Base-by-base conservation (phyloP, 64 coral and sea anemone genomes). In the Montipora sp. region DNA sequence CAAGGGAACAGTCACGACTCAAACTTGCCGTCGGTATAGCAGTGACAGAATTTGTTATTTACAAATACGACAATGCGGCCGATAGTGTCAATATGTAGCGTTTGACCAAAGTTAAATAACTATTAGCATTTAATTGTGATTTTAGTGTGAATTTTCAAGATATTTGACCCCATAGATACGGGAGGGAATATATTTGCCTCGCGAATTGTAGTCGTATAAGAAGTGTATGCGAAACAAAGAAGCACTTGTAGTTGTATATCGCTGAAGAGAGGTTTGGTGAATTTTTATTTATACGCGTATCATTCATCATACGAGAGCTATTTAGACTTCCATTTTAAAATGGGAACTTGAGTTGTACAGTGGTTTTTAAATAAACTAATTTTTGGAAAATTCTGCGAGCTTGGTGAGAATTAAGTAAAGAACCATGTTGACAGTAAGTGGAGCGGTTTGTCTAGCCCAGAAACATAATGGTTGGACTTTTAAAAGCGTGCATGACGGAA, bases 1-100 rank as follows among this genome's bases (percentile, higher is more conserved):
- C 90, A 92, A 71, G 90, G 94, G 2, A 81, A 90, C 49, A 77
- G 85, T 21, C 94, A 92, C 7, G 94, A 95, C 71, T 95, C 94
- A 66, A 95, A 95, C 76, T 90, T 95, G 5, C 94, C 94, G 65
- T 95, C 94, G 45, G 94, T 95, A 63, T 95, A 20, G 83, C 20
- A 27, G 47, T n/a, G 14, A 48, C 53, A 5, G 14, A 45, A 72
- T 70, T n/a, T 57, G 12, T 71, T 87, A 51, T n/a, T 27, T 44
- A 44, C 55, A 60, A 60, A 51, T 89, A 77, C 72, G 16, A 71
- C 47, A 14, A 49, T 85, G 63, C 65, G 71, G 65, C 13, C 82
- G 10, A 48, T 71, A 18, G 49, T 71, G 16, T 85, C 45, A n/a
- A 61, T 19, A 49, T 1, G 16, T 72, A 85, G 45, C 7, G 47